These are phyloP conservation scores for Diabrotica undecimpunctata DNA, from an alignment of 1,140 invertebrate genomes.

Conservation along the genomic window DNA sequence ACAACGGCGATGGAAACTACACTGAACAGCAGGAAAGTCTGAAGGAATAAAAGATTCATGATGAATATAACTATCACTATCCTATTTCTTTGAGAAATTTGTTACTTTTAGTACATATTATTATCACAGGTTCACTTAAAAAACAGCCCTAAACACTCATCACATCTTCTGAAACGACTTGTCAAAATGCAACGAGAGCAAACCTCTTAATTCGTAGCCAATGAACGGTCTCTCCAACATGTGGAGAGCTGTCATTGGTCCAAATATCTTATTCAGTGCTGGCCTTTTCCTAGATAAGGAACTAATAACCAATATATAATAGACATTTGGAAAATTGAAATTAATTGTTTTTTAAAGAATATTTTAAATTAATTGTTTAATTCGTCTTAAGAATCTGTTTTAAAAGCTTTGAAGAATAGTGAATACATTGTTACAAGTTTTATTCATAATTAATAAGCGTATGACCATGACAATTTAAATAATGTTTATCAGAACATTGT, in stretches of 20 bases:
- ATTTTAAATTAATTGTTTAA: too few relatives aligned
- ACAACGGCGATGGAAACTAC: constrained; percentile 20
- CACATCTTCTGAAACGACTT: neutral
- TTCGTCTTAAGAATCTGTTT: too few relatives aligned
- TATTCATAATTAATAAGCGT: too few relatives aligned
- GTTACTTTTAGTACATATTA: neutral
- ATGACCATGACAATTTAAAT: too few relatives aligned
- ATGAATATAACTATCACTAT: constrained; percentile 4
- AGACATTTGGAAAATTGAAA: too few relatives aligned
- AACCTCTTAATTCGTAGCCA: neutral
- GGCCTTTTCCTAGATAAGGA: too few relatives aligned
- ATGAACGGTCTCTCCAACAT: neutral
- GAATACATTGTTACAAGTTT: too few relatives aligned
- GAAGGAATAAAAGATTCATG: constrained; percentile 21
- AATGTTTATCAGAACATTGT: too few relatives aligned
- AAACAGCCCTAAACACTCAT: neutral
- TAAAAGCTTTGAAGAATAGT: too few relatives aligned
- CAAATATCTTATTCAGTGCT: neutral
- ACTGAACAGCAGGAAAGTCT: constrained; percentile 19
- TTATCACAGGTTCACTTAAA: neutral
- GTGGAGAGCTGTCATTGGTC: neutral
- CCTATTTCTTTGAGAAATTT: neutral
- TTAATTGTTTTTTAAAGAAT: too few relatives aligned
- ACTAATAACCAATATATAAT: too few relatives aligned
- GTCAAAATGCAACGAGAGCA: neutral